These are phyloP conservation scores for Malthinus seriepunctatus DNA, from an alignment of 2,888 invertebrate genomes.

Conservation along the genomic window DNA sequence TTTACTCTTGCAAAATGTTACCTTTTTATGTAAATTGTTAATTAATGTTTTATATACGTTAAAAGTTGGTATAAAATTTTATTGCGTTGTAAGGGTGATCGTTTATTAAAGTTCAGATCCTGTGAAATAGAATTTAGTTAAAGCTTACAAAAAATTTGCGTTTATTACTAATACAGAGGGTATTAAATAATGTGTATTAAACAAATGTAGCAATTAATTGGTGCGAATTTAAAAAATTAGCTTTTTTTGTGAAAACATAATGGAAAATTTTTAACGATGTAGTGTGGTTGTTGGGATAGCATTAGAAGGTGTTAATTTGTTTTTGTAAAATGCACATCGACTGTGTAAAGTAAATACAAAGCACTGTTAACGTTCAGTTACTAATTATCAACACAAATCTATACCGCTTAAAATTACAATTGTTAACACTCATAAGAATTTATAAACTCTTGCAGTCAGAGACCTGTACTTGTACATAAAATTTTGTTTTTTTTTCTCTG, in stretches of 20 bases:
- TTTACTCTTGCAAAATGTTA: too few species aligned
- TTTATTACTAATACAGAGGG: neutral
- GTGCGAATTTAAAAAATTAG: too few species aligned
- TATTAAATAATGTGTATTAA: too few species aligned
- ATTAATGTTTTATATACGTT: too few species aligned
- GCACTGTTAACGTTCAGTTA: neutral
- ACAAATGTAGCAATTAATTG: neutral
- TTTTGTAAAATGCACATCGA: too few species aligned
- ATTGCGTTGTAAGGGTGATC: neutral
- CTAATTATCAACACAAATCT: neutral
- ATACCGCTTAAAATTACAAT: conserved; percentile 5
- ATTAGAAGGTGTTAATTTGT: too few species aligned
- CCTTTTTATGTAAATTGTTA: too few species aligned
- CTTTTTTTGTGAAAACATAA: too few species aligned
- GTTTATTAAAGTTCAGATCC: neutral
- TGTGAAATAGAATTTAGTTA: conserved; percentile 2
- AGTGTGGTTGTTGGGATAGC: too few species aligned
- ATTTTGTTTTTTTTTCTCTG: conserved; percentile 6
- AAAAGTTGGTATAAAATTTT: too few species aligned
- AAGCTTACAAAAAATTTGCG: conserved; percentile 2
- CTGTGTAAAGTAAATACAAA: too few species aligned
- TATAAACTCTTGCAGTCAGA: conserved; percentile 14
- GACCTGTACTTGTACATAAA: conserved; percentile 24
- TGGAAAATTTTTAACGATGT: too few species aligned
- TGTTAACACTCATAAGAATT: neutral